Evolutionary conservation across 2,797 vertebrate genomes (phyloP).

Genomic region (Rhinatrema bivittatum): DNA sequence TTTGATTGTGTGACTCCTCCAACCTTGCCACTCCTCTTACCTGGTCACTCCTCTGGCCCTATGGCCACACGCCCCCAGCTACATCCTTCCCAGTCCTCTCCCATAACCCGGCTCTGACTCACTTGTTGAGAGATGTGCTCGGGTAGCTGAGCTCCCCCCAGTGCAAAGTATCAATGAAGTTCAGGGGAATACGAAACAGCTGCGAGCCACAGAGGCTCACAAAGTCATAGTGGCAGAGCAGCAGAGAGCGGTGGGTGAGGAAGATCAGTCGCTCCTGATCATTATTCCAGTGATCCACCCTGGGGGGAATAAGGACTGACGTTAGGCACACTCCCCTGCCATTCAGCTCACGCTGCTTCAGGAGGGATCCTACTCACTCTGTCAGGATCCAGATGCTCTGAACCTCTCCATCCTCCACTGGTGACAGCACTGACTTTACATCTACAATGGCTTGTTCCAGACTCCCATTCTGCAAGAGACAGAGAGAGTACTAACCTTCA

Average conservation of each 20-base stretch:
- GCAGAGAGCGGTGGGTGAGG: slow-evolving; percentile 1
- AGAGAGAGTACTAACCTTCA: no score
- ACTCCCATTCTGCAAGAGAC: no score
- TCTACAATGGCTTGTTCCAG: slow-evolving; percentile 2
- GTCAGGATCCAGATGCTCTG: slow-evolving; percentile 11
- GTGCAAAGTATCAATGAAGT: slow-evolving; percentile 1
- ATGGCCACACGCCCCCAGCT: no score
- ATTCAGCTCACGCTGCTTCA: no score
- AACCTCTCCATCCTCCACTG: slow-evolving; percentile 2
- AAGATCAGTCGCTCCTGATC: slow-evolving; percentile 1
- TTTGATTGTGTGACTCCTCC: no score
- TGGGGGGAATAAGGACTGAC: background rate
- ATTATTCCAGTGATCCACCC: slow-evolving; percentile 9
- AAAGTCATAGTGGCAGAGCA: slow-evolving; percentile 13
- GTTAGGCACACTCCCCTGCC: background rate
- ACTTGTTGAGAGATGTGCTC: slow-evolving; percentile 11
- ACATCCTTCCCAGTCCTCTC: no score
- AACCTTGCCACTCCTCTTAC: no score
- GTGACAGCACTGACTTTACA: background rate
- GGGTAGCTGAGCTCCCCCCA: slow-evolving; percentile 2
- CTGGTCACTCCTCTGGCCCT: no score
- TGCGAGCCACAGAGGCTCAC: slow-evolving; percentile 5
- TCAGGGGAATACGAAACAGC: slow-evolving; percentile 4
- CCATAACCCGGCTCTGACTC: background rate
- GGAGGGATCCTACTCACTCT: no score